Conservation (phyloP, 2,797 vertebrate genomes). For the Neosilurus mollespiculum region DNA sequence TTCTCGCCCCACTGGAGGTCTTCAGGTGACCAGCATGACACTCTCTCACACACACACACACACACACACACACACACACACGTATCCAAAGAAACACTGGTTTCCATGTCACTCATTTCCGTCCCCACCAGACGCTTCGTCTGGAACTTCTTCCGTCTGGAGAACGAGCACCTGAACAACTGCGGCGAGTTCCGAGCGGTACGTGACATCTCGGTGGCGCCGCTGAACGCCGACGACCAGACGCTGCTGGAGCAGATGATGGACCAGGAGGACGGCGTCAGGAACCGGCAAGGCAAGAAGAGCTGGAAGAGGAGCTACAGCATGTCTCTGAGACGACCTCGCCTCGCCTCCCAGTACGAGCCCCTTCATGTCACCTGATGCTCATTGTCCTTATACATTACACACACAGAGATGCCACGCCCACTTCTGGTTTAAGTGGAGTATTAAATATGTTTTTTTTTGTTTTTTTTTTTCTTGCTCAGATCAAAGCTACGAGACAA, state of each 20-base stretch:
- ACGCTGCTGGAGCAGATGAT: constrained; percentile 97
- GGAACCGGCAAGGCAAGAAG: constrained; percentile 93
- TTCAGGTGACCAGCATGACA: constrained; percentile 80
- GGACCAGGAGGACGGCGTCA: constrained; percentile 96
- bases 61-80: background rate
- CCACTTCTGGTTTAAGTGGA: background rate
- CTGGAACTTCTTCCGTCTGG: constrained; percentile 98
- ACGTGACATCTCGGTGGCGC: constrained; percentile 93
- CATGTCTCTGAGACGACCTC: constrained; percentile 87
- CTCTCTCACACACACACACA: no score
- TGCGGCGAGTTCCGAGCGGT: constrained; percentile 97
- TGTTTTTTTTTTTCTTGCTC: constrained; percentile 48
- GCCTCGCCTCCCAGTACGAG: constrained; percentile 88
- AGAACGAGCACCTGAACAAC: constrained; percentile 98
- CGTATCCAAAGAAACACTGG: background rate
- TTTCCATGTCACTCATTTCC: background rate
- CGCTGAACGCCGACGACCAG: constrained; percentile 92
- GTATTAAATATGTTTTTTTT: background rate
- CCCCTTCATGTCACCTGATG: background rate
- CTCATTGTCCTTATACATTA: no score
- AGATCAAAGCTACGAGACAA: constrained; percentile 94
- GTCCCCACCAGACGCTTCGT: constrained; percentile 84
- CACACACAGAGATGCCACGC: background rate
- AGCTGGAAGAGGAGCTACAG: constrained; percentile 94
- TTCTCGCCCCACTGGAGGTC: constrained; percentile 92